These are phyloP conservation scores for Germaria angustata DNA, from an alignment of 2,888 invertebrate species.

Conservation along the genomic window DNA sequence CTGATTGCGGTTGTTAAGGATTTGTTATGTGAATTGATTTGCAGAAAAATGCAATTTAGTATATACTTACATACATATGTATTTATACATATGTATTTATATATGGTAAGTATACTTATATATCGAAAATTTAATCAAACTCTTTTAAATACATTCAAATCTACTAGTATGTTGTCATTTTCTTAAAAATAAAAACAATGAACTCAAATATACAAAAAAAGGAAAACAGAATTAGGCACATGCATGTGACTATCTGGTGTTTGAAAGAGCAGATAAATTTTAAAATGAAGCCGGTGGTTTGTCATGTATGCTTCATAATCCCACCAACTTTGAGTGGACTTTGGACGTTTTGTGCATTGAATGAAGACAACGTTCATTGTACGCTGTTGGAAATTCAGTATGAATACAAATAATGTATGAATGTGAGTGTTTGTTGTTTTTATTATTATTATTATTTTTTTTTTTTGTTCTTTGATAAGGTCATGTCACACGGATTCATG, in stretches of 20 bases:
- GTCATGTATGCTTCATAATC: slow-evolving; percentile 50
- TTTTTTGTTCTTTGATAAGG: neutral
- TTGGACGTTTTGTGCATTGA: slow-evolving; percentile 69
- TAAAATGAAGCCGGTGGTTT: slow-evolving; percentile 42
- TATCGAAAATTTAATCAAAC: neutral
- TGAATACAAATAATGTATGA: slow-evolving; percentile 18
- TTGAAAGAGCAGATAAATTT: slow-evolving; percentile 5
- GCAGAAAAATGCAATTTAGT: too few species aligned
- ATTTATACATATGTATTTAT: too few species aligned
- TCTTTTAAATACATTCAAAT: slow-evolving; percentile 1
- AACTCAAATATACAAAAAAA: neutral
- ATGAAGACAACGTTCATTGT: slow-evolving; percentile 66
- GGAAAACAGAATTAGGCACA: slow-evolving; percentile 20
- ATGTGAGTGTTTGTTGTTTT: neutral
- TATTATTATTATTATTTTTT: too few species aligned
- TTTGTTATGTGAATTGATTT: too few species aligned
- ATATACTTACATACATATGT: too few species aligned
- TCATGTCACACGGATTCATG: neutral
- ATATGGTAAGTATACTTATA: too few species aligned
- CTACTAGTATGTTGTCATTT: slow-evolving; percentile 32
- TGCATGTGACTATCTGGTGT: slow-evolving; percentile 41
- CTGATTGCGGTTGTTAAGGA: too few species aligned
- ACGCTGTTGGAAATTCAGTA: slow-evolving; percentile 73
- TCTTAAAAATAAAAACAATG: slow-evolving; percentile 4
- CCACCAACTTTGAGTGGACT: slow-evolving; percentile 71